Evolutionary conservation across 2,113 vertebrate species (phyloP).

Genomic region (Synodontis membranacea): DNA sequence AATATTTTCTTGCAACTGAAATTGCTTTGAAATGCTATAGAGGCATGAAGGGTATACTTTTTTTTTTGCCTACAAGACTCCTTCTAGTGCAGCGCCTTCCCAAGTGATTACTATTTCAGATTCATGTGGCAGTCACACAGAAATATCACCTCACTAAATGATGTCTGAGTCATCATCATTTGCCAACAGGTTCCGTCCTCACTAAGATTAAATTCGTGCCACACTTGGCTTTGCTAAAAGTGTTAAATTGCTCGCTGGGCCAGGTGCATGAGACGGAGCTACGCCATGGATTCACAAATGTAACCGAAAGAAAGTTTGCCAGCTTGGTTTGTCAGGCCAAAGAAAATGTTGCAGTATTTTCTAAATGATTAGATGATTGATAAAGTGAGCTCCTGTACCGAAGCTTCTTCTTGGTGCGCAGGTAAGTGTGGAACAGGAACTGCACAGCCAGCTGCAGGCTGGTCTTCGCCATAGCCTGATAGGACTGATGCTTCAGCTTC

Average conservation of each 20-base stretch:
- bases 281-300: not conserved
- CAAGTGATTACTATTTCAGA: not conserved
- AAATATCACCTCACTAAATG: not conserved
- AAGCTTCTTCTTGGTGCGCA: slow-evolving; percentile 98
- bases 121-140: not conserved
- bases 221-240: not conserved
- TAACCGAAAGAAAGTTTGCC: not conserved
- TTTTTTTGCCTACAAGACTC: not conserved
- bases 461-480: slow-evolving; percentile 94
- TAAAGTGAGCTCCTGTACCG: slow-evolving; percentile 71
- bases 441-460: slow-evolving; percentile 93
- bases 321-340: not conserved
- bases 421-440: slow-evolving; percentile 96
- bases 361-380: not conserved
- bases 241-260: not conserved
- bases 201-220: not conserved
- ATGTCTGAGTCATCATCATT: not conserved
- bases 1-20: not conserved
- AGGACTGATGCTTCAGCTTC: slow-evolving; percentile 91
- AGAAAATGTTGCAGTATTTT: not conserved
- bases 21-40: not conserved
- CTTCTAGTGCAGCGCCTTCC: not conserved
- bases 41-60: not conserved
- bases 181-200: not conserved
- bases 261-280: not conserved